Base-by-base conservation (phyloP, 2,888 invertebrate genomes). In the Diaperis boleti region DNA sequence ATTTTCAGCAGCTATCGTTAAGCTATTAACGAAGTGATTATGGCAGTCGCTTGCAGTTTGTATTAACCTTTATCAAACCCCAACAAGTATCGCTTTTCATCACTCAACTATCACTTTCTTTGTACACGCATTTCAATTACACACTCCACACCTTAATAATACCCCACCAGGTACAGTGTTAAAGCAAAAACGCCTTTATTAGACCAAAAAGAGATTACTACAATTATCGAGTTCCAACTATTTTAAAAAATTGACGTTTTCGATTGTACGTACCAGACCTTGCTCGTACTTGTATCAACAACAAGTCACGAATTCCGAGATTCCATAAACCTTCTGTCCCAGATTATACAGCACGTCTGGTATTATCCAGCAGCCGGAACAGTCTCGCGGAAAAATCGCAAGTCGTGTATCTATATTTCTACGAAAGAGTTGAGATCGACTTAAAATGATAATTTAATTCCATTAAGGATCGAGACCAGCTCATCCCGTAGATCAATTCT, bases 381-480 rank as follows among this genome's bases (percentile, higher is more conserved):
- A 39, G 22, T 44, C 41, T 26, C 20, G 18, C 11, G 31, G 45
- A 45, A 69, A 69, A 69, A 66, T 55, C 37, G 37, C 54, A 47
- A n/a, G 49, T 69, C 69, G 69, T 68, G 68, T 66, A 65, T 69
- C 67, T 66, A 65, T 65, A 69, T 66, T 69, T 65, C 67, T 67
- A 13, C 49, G 39, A 67, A 65, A 64, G 35, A 55, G 35, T 45
- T 65, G 42, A 69, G 69, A 69, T 69, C 66, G 62, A 65, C 63
- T 69, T 67, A 65, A 68, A 67, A 69, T 69, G 69, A 69, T 69
- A 69, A 69, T 68, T 69, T 68, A 67, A 67, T 69, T 67, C 68
- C 65, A 69, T 69, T 69, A 69, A 64, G 44, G 64, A 62, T 64
- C 64, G 65, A 41, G 64, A 64, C 49, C 47, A 52, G 44, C 50